Base-by-base conservation (phyloP, 2,797 vertebrate genomes). In the Etheostoma nigrum region DNA sequence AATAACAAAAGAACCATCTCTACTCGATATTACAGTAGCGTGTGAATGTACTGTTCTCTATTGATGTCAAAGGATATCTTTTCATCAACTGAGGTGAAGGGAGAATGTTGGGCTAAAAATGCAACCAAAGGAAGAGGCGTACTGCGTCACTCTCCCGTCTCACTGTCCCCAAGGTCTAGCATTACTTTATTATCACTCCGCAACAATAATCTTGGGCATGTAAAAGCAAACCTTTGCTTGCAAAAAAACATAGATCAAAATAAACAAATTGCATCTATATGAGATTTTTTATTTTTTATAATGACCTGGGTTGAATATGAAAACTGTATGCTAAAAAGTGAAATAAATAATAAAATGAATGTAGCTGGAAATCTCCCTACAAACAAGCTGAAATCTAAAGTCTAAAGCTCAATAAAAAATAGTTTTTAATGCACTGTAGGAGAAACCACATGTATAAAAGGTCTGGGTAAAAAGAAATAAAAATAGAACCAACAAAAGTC, bases 1-100 rank as follows among this genome's bases (percentile, higher is more conserved):
- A 53, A 77, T 55, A 74, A 88, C 61, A 87, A 90, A 80, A 69
- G 63, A 66, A 18, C 18, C 61, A 48, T 61, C 81, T 66, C 52
- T 18, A 49, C 30, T 66, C 0, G 27, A 33, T 64, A 81, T 76
- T 51, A 60, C 52, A 74, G 66, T 74, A 74, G 62, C 21, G 27
- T 84, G 83, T 81, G 77, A 90, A 85, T 71, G 30, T 48, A 58
- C 25, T 0, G 14, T 66, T 70, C 36, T 49, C 57, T 81, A 25
- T 40, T 60, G 30, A 70, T 54, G 49, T 70, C 18, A 44, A 14
- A 33, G n/a, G 40, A 74, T 79, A 44, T 59, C 23, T 51, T 77
- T 81, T 81, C 52, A 69, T 69, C 21, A 18, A 6, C 27, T 27
- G 27, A 61, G 30, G 52, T 73, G 66, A 48, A 36, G 52, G 54